phyloP scores from a whole-genome alignment of 2,113 vertebrate genomes.

The Balaeniceps rex region DNA sequence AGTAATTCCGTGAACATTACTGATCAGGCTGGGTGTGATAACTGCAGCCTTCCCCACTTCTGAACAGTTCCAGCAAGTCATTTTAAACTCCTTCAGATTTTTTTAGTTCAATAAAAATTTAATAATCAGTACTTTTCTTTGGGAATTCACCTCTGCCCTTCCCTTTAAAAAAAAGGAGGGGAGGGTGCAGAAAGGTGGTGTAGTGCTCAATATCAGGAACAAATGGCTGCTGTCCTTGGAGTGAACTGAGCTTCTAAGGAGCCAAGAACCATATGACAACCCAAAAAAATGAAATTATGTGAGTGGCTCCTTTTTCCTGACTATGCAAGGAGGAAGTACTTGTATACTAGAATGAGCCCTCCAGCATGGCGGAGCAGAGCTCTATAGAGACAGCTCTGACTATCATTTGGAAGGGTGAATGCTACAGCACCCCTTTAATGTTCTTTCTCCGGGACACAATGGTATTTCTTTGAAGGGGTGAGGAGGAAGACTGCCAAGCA shows the following conservation, averaged over 20 bases:
- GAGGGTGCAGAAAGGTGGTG: neutral
- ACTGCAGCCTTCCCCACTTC: neutral
- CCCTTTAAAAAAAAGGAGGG: neutral
- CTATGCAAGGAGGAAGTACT: neutral
- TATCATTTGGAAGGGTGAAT: conserved; percentile 54
- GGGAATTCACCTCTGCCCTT: neutral
- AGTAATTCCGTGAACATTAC: neutral
- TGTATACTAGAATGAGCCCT: neutral
- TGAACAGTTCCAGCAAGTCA: neutral
- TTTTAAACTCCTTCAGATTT: neutral
- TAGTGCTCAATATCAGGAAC: neutral
- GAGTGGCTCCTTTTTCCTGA: neutral
- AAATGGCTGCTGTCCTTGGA: neutral
- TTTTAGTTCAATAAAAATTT: conserved; percentile 20
- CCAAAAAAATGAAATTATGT: neutral
- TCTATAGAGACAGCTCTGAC: neutral
- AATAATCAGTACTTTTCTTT: neutral
- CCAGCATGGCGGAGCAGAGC: neutral
- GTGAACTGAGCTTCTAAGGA: neutral
- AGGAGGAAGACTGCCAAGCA: neutral
- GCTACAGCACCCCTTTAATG: neutral
- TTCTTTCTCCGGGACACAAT: neutral
- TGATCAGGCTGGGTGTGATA: neutral
- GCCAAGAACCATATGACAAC: neutral
- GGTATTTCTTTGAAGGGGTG: neutral